These are phyloP conservation scores for Solea solea DNA, from an alignment of 2,113 vertebrate genomes.

Conservation along the genomic window DNA sequence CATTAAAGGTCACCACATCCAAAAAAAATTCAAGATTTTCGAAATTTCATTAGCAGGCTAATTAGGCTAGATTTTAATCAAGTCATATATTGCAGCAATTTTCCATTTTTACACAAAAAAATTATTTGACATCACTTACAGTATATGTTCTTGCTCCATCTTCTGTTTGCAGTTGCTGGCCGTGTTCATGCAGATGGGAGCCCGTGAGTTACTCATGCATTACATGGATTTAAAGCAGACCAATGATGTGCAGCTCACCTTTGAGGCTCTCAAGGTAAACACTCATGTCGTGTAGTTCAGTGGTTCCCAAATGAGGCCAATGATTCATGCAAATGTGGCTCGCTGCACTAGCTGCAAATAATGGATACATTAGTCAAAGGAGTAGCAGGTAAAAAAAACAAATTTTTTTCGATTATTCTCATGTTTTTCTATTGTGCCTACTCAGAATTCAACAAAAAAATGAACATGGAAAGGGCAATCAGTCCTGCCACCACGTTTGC, in stretches of 20 bases:
- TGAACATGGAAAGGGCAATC: too few relatives aligned
- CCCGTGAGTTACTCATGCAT: conserved; percentile 96
- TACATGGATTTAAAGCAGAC: conserved; percentile 98
- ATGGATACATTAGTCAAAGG: too few relatives aligned
- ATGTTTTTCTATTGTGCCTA: too few relatives aligned
- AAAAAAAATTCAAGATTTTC: too few relatives aligned
- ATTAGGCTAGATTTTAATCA: neutral
- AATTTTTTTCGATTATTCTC: too few relatives aligned
- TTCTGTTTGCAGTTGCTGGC: conserved; percentile 86
- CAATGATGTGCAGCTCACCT: conserved; percentile 96
- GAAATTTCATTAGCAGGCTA: neutral
- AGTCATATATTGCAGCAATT: neutral
- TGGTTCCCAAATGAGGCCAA: neutral
- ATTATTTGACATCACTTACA: neutral
- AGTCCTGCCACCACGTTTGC: too few relatives aligned
- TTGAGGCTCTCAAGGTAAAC: conserved; percentile 96
- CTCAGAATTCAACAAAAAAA: too few relatives aligned
- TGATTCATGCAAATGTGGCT: too few relatives aligned
- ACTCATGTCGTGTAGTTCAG: neutral
- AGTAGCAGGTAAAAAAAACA: too few relatives aligned
- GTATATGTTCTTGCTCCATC: neutral
- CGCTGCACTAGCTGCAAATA: too few relatives aligned
- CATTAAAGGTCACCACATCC: neutral
- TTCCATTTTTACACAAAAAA: neutral
- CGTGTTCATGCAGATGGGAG: conserved; percentile 98